Conservation (phyloP, 2,797 vertebrate species). For the Neosilurus mollespiculum region DNA sequence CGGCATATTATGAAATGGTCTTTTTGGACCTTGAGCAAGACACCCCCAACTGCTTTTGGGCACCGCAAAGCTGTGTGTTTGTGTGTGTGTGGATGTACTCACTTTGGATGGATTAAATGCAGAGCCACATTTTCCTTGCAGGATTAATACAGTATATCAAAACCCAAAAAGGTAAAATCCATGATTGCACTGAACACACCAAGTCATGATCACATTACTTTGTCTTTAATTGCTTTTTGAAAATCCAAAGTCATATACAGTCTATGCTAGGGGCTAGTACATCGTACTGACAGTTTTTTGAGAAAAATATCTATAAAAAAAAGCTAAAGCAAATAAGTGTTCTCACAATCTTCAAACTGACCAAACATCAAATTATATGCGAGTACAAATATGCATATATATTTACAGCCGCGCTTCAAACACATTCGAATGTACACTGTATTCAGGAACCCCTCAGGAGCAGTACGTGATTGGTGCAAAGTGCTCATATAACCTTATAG, state of each 20-base stretch:
- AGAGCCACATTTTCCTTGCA: too few species aligned
- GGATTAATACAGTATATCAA: not conserved
- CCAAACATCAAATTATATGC: not conserved
- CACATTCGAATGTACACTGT: not conserved
- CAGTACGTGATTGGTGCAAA: constrained; percentile 1
- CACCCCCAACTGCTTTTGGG: too few species aligned
- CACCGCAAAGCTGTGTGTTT: too few species aligned
- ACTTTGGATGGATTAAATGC: too few species aligned
- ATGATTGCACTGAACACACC: constrained; percentile 27
- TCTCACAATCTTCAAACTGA: not conserved
- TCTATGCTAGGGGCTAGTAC: constrained; percentile 25
- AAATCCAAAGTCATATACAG: constrained; percentile 38
- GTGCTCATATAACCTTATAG: constrained; percentile 14
- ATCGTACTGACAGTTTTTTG: constrained; percentile 25
- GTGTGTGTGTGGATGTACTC: too few species aligned
- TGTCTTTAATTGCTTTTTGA: constrained; percentile 43
- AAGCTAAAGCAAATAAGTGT: not conserved
- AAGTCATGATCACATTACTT: constrained; percentile 23
- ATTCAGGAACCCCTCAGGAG: not conserved
- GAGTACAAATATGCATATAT: not conserved
- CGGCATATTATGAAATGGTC: too few species aligned
- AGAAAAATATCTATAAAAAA: constrained; percentile 29
- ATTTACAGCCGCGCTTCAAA: constrained; percentile 32
- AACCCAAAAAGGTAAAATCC: not conserved
- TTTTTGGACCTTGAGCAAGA: too few species aligned